phyloP scores from a whole-genome alignment of 2,113 vertebrate genomes.

The Talpa occidentalis region DNA sequence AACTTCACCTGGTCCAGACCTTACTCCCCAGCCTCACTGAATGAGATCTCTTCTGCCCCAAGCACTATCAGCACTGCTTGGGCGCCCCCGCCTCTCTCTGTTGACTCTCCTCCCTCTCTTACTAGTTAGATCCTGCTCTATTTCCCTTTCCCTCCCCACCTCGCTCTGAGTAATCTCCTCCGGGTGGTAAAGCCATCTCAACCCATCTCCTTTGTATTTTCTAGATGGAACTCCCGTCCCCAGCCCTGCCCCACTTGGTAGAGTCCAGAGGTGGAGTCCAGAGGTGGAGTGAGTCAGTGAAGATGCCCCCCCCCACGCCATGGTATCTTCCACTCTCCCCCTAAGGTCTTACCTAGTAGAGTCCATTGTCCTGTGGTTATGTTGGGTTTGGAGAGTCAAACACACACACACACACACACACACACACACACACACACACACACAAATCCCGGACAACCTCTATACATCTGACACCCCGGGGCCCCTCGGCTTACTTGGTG shows the following conservation, averaged over 20 bases:
- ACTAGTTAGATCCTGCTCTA: background rate
- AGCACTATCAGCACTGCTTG: too few relatives aligned
- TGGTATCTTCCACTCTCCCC: background rate
- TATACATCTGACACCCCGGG: too few relatives aligned
- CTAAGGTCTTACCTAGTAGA: background rate
- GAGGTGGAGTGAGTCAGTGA: background rate
- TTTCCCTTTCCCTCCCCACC: background rate
- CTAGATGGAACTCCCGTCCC: background rate
- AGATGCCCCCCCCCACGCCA: background rate
- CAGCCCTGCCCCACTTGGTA: background rate
- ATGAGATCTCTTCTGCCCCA: background rate
- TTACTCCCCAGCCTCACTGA: background rate
- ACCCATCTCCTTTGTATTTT: background rate
- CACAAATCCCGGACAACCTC: too few relatives aligned
- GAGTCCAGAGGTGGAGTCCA: too few relatives aligned
- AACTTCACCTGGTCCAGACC: background rate
- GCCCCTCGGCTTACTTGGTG: conserved; percentile 90
- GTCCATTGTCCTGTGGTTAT: background rate
- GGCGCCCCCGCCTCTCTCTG: too few relatives aligned
- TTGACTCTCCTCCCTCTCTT: background rate
- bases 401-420: background rate
- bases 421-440: background rate
- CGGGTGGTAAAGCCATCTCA: fast-evolving
- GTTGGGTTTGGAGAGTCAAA: background rate
- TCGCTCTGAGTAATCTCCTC: background rate